Evolutionary conservation across 2,113 vertebrate genomes (phyloP).

Genomic region (Carettochelys insculpta): DNA sequence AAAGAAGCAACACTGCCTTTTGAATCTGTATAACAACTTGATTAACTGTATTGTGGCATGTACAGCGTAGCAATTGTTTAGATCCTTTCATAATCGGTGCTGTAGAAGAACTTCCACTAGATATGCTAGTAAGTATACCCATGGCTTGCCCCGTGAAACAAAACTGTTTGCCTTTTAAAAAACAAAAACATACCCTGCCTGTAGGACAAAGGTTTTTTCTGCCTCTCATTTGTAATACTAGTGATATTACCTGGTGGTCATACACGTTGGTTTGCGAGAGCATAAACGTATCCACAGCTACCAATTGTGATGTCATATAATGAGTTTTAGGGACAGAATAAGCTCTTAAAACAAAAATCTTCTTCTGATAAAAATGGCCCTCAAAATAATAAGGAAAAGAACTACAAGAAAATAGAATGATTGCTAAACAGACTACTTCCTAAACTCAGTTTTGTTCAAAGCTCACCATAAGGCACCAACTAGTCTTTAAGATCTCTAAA

Average conservation of each 20-base stretch:
- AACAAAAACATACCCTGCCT: background rate
- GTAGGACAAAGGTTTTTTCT: background rate
- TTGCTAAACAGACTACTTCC: background rate
- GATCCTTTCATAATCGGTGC: background rate
- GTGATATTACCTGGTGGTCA: background rate
- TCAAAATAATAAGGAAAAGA: background rate
- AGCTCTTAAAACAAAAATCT: background rate
- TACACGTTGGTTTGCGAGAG: background rate
- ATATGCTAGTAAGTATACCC: background rate
- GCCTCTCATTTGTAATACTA: background rate
- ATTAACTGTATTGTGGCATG: background rate
- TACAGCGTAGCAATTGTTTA: background rate
- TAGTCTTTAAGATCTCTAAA: background rate
- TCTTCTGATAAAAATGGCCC: background rate
- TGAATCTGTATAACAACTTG: background rate
- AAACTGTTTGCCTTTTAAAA: background rate
- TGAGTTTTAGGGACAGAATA: background rate
- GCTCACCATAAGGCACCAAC: background rate
- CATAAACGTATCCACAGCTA: background rate
- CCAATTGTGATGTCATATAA: background rate
- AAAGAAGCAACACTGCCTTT: background rate
- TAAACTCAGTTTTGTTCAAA: background rate
- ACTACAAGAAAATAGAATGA: background rate
- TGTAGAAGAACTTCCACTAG: background rate
- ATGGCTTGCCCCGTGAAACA: background rate